Evolutionary conservation across 1,140 invertebrate species (phyloP), one percentile per base, ranked within the genome.

Genomic region (Camponotus pennsylvanicus): DNA sequence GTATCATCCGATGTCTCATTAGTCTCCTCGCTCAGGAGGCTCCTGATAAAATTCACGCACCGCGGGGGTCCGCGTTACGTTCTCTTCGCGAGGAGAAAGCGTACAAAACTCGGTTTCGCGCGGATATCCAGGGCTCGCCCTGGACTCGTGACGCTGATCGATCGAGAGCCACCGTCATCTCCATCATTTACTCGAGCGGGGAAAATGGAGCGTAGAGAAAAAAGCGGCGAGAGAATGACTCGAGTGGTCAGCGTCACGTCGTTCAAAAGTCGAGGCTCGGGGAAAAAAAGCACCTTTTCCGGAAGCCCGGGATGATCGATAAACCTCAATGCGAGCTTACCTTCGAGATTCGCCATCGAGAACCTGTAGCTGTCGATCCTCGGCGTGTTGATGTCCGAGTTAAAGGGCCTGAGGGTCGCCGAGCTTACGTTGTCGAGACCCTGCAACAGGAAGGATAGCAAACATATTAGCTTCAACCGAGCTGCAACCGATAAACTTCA

Each of bases 261-360:
- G 40, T 77, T 84, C 71, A 66, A 78, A 40, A 70, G 21, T 71
- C 42, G 55, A 6, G 32, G 42, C 55, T 61, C 52, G 21, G 4
- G 49, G 11, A 57, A 32, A 32, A 64, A 89, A 67, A 21, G 18
- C 27, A n/a, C n/a, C 71, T 78, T 66, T 85, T 66, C 63, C 34
- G n/a, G 34, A 55, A 67, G 42, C 45, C 45, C 15, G 11, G 82
- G 27, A 0, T 27, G 27, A 11, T 71, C 64, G 13, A 71, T 71
- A 59, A 59, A 71, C 27, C 27, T 45, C 3, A 42, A 67, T 27
- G 32, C 27, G 66, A 63, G 13, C 93, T 94, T 93, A 97, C 96
- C 97, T 96, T 98, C 98, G 18, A 98, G 96, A 95, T 98, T 98
- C 3, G 98, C 98, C 98, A 98, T 98, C 40, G 98, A 98, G 93